phyloP scores from a whole-genome alignment of 2,888 invertebrate genomes.

The Formica aserva region DNA sequence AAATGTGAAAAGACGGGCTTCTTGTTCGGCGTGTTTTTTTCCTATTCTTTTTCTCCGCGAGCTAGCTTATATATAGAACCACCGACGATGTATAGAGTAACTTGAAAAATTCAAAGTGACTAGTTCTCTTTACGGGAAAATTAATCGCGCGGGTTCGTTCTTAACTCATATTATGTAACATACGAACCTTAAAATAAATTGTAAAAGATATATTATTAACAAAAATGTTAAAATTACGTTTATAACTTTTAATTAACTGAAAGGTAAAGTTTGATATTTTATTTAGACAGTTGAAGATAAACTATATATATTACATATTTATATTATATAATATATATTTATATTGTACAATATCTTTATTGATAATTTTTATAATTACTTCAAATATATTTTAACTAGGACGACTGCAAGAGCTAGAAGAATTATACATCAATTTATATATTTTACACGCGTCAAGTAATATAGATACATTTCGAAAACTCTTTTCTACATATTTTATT shows the following conservation, averaged over 20 bases:
- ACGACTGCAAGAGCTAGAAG: background rate
- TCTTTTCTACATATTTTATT: background rate
- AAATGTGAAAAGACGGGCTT: constrained; percentile 55
- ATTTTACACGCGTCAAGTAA: background rate
- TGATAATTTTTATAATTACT: constrained; percentile 1
- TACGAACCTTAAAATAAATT: background rate
- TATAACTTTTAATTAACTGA: background rate
- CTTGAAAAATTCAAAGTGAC: constrained; percentile 41
- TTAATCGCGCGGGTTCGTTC: constrained; percentile 15
- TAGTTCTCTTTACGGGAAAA: constrained; percentile 6
- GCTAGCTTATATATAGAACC: constrained; percentile 14
- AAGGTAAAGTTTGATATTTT: background rate
- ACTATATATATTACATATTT: background rate
- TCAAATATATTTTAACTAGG: background rate
- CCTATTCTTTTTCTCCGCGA: background rate
- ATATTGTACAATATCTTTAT: background rate
- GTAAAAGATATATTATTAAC: background rate
- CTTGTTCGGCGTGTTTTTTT: constrained; percentile 12
- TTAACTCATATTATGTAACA: background rate
- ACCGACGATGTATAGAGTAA: constrained; percentile 24
- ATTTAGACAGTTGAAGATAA: background rate
- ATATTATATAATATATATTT: no score
- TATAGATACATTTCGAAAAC: no score
- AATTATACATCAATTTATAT: background rate
- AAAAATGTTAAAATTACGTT: background rate